Percentiles rank a stretch among this genome's conserved stretches.
phyloP scores from a whole-genome alignment of 1,140 invertebrate genomes.

The Protaetia brevitarsis region DNA sequence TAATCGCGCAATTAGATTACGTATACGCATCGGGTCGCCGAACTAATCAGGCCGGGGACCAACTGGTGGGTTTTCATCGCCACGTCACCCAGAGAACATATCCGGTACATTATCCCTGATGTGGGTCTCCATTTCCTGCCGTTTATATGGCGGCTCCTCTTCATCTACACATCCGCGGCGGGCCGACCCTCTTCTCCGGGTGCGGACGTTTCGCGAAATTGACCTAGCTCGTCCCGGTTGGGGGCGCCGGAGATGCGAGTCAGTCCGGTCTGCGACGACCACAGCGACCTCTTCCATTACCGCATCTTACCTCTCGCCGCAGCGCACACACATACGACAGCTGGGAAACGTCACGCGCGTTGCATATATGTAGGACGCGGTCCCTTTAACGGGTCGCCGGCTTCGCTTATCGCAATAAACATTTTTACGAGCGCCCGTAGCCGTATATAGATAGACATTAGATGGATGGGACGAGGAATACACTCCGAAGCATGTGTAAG shows the following conservation, averaged over 20 bases:
- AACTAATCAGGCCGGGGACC: conserved; percentile 2
- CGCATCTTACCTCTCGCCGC: no score
- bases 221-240: no score
- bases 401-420: conserved; percentile 8
- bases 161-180: not conserved
- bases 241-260: no score
- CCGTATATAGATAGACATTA: not conserved
- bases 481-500: not conserved
- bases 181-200: not conserved
- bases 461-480: not conserved
- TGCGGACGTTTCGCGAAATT: not conserved
- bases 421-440: not conserved
- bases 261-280: no score
- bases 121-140: conserved; percentile 6
- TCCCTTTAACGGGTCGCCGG: not conserved
- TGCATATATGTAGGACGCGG: conserved; percentile 7
- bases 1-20: not conserved
- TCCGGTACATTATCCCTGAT: conserved; percentile 13
- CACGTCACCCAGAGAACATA: not conserved
- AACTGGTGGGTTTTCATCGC: not conserved
- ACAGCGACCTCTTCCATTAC: conserved; percentile 3
- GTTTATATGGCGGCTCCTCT: not conserved
- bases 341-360: not conserved
- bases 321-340: not conserved
- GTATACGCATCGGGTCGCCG: not conserved